Percentiles rank a stretch among this genome's conserved stretches.
Evolutionary conservation across 2,888 invertebrate genomes (phyloP).

Genomic region (Mycalesis mineus): DNA sequence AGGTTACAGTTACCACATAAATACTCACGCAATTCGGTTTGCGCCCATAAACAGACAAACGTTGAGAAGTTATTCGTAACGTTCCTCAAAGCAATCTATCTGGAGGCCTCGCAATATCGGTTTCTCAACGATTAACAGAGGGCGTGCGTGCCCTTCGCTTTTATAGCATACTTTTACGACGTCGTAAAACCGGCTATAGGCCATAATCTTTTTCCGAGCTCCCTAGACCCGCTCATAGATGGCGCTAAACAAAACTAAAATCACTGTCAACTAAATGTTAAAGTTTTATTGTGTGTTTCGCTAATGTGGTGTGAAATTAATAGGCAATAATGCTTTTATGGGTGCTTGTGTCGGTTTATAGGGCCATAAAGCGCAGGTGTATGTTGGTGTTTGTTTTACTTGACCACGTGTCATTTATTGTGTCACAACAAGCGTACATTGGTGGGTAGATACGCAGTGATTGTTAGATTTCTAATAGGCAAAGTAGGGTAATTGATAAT

Average conservation of each 20-base stretch:
- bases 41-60: constrained; percentile 68
- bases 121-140: constrained; percentile 78
- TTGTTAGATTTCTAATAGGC: too few species aligned
- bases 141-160: constrained; percentile 76
- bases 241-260: constrained; percentile 69
- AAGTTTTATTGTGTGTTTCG: constrained; percentile 77
- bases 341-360: constrained; percentile 71
- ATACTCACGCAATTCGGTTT: constrained; percentile 45
- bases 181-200: constrained; percentile 71
- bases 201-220: constrained; percentile 73
- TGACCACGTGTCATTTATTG: constrained; percentile 54
- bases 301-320: constrained; percentile 79
- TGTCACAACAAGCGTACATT: constrained; percentile 27
- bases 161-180: constrained; percentile 76
- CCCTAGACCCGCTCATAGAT: constrained; percentile 56
- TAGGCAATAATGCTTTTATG: constrained; percentile 77
- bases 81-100: constrained; percentile 72
- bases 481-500: too few species aligned
- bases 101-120: constrained; percentile 75
- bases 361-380: constrained; percentile 70
- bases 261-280: constrained; percentile 68
- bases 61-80: constrained; percentile 69
- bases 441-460: too few species aligned
- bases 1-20: constrained; percentile 27
- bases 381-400: constrained; percentile 65